A percentile compares a stretch with the other conserved stretches of the same genome.
phyloP scores from a whole-genome alignment of 2,113 vertebrate species.

The Lamprotornis superbus region DNA sequence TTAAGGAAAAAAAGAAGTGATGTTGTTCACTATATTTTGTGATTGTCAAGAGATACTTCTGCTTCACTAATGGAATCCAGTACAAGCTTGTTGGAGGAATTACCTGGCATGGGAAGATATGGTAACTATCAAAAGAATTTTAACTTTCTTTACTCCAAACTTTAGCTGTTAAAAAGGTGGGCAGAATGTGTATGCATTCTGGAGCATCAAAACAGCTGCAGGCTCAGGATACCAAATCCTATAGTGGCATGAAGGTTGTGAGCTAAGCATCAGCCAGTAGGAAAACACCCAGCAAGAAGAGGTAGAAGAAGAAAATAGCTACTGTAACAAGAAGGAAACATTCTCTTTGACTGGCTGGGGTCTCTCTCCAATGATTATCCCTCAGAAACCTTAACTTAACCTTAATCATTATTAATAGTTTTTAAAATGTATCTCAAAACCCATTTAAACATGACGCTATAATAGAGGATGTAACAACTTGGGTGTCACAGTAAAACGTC shows the following conservation, averaged over 20 bases:
- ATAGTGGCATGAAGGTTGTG: background rate
- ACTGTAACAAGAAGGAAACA: background rate
- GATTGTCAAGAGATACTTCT: background rate
- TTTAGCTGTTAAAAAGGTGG: background rate
- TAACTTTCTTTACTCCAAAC: background rate
- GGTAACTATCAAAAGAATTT: background rate
- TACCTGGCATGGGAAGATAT: background rate
- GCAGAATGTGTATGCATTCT: background rate
- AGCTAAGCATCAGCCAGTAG: background rate
- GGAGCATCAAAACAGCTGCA: background rate
- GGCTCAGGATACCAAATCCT: background rate
- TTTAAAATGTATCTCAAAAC: background rate
- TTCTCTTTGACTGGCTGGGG: background rate
- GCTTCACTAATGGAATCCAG: background rate
- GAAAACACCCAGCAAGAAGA: background rate
- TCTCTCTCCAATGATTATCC: background rate
- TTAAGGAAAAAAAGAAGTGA: background rate
- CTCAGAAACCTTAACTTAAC: background rate
- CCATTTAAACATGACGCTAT: background rate
- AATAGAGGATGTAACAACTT: background rate
- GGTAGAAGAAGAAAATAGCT: background rate
- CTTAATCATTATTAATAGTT: background rate
- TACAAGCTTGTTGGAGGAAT: background rate
- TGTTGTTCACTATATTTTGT: background rate
- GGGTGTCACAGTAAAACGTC: background rate